These are phyloP conservation scores for Hypothenemus hampei DNA, from an alignment of 1,140 invertebrate genomes.

Conservation along the genomic window DNA sequence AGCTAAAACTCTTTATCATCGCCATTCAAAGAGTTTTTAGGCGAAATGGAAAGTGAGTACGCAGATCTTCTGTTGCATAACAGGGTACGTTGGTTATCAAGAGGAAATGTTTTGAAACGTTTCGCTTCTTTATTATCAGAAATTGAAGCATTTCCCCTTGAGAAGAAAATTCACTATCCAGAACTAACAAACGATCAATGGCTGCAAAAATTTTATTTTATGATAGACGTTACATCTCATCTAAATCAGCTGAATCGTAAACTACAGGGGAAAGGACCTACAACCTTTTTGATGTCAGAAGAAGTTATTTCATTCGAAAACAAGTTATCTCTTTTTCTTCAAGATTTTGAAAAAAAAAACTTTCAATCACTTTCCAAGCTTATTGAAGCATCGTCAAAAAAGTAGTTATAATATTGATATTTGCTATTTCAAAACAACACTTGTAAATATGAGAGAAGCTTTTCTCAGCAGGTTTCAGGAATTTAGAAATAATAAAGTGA, in stretches of 20 bases:
- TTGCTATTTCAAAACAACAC: constrained; percentile 34
- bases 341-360: constrained; percentile 26
- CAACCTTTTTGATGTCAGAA: constrained; percentile 30
- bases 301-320: constrained; percentile 38
- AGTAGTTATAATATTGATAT: constrained; percentile 19
- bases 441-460: constrained; percentile 36
- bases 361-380: constrained; percentile 27
- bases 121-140: neutral
- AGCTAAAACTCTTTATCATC: constrained; percentile 35
- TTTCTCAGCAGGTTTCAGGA: constrained; percentile 32
- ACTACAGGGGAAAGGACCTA: constrained; percentile 37
- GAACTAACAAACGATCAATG: constrained; percentile 39
- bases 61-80: constrained; percentile 36
- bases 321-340: constrained; percentile 24
- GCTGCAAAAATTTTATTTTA: constrained; percentile 41
- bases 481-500: constrained; percentile 36
- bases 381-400: constrained; percentile 25
- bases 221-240: constrained; percentile 38
- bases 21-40: constrained; percentile 5
- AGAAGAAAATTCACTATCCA: constrained; percentile 27
- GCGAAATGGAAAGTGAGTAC: constrained; percentile 38
- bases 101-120: constrained; percentile 34
- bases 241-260: constrained; percentile 41
- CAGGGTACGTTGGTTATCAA: constrained; percentile 34
- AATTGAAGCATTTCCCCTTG: neutral